Conservation (phyloP, 2,113 vertebrate species). For the Hirundichthys speculiger region DNA sequence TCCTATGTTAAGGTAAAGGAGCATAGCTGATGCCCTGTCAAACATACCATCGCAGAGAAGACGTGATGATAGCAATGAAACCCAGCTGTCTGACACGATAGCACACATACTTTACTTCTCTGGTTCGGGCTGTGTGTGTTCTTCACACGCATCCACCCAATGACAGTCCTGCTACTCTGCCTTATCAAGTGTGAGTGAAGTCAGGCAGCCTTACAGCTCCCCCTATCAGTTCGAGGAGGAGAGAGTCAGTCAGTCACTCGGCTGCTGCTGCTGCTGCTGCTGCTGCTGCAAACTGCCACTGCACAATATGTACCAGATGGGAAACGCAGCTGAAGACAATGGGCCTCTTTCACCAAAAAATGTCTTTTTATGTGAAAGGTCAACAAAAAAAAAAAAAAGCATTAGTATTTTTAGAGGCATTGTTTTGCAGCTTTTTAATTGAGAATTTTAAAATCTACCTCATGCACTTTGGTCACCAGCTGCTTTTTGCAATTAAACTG, state of each 20-base stretch:
- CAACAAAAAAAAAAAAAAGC: conserved; percentile 19
- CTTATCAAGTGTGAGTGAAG: conserved; percentile 59
- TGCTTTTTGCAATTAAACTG: conserved; percentile 4
- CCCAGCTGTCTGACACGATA: conserved; percentile 55
- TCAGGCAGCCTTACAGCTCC: conserved; percentile 83
- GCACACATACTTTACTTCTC: conserved; percentile 56
- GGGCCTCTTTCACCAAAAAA: conserved; percentile 67
- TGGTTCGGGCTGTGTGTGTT: conserved; percentile 13
- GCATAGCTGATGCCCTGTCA: conserved; percentile 60
- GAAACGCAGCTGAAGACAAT: conserved; percentile 67
- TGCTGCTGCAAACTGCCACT: conserved; percentile 49
- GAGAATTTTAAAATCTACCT: conserved; percentile 9
- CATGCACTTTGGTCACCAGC: neutral
- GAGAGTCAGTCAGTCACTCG: conserved; percentile 60
- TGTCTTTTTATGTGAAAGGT: conserved; percentile 56
- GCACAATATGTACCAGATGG: conserved; percentile 75
- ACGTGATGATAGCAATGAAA: conserved; percentile 63
- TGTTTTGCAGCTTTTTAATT: conserved; percentile 25
- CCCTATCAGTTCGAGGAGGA: conserved; percentile 79
- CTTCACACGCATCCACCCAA: conserved; percentile 26
- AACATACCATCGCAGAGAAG: conserved; percentile 57
- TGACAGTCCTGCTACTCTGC: conserved; percentile 60
- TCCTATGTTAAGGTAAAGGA: conserved; percentile 60
- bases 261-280: conserved; percentile 34
- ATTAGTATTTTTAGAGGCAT: conserved; percentile 1